phyloP scores from a whole-genome alignment of 35 echinoderm and acorn worm species.

The Amphiura filiformis region DNA sequence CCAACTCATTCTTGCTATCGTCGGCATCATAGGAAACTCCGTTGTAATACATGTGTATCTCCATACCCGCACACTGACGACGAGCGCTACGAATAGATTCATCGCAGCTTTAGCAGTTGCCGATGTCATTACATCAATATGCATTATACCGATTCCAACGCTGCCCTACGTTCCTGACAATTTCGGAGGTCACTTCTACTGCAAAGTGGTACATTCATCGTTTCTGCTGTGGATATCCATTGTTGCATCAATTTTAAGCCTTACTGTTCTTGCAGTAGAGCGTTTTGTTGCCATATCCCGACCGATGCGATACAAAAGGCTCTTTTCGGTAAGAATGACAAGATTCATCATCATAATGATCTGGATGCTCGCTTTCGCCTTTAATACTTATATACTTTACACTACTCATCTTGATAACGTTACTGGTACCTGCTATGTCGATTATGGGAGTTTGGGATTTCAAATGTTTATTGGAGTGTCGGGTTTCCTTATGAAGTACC shows the following conservation, averaged over 20 bases:
- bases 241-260: conserved; percentile 63
- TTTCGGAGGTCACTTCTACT: conserved; percentile 37
- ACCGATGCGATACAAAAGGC: conserved; percentile 37
- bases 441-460: too few relatives aligned
- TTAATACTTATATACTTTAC: too few relatives aligned
- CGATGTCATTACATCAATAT: conserved; percentile 62
- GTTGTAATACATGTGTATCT: conserved; percentile 44
- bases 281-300: conserved; percentile 61
- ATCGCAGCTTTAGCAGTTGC: conserved; percentile 56
- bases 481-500: too few relatives aligned
- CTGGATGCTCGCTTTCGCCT: too few relatives aligned
- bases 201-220: conserved; percentile 42
- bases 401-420: too few relatives aligned
- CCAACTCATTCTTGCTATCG: conserved; percentile 37
- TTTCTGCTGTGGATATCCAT: conserved; percentile 73
- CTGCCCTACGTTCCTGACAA: neutral
- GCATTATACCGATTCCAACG: conserved; percentile 37
- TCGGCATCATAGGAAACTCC: conserved; percentile 62
- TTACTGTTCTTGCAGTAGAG: conserved; percentile 63
- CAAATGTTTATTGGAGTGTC: too few relatives aligned
- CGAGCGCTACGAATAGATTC: conserved; percentile 46
- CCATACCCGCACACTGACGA: conserved; percentile 11
- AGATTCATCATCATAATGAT: too few relatives aligned
- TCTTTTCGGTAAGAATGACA: conserved; percentile 7
- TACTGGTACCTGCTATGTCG: too few relatives aligned